phyloP scores from a whole-genome alignment of 2,113 vertebrate genomes.

The Phrynosoma platyrhinos region DNA sequence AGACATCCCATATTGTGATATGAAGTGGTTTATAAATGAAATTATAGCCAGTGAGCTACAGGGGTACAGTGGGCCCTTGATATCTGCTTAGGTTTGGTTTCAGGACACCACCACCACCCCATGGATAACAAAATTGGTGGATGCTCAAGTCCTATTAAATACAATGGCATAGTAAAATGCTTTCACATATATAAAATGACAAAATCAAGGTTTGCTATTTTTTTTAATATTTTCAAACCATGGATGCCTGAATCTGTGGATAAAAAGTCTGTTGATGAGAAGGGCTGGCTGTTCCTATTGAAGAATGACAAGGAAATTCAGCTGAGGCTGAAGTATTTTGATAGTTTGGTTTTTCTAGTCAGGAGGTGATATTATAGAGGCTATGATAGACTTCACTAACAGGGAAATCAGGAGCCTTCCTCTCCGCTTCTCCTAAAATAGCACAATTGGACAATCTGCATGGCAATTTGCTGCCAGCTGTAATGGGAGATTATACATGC shows the following conservation, averaged over 20 bases:
- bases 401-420: slow-evolving; percentile 5
- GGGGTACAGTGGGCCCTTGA: neutral
- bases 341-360: slow-evolving; percentile 6
- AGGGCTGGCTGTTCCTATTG: neutral
- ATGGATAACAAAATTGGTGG: too few species aligned
- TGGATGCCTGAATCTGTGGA: neutral
- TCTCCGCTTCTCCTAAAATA: slow-evolving; percentile 51
- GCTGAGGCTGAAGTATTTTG: neutral
- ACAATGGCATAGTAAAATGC: too few species aligned
- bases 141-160: too few species aligned
- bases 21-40: too few species aligned
- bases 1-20: too few species aligned
- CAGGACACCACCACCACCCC: too few species aligned
- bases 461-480: neutral
- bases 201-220: too few species aligned
- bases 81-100: too few species aligned
- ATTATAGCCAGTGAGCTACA: too few species aligned
- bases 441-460: slow-evolving; percentile 36
- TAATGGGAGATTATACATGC: slow-evolving; percentile 56
- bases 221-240: neutral
- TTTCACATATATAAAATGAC: too few species aligned
- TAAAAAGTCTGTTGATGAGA: neutral
- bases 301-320: neutral
- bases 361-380: slow-evolving; percentile 23
- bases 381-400: slow-evolving; percentile 13